Evolutionary conservation across 2,113 vertebrate genomes (phyloP).

Genomic region (Ciconia stormi): DNA sequence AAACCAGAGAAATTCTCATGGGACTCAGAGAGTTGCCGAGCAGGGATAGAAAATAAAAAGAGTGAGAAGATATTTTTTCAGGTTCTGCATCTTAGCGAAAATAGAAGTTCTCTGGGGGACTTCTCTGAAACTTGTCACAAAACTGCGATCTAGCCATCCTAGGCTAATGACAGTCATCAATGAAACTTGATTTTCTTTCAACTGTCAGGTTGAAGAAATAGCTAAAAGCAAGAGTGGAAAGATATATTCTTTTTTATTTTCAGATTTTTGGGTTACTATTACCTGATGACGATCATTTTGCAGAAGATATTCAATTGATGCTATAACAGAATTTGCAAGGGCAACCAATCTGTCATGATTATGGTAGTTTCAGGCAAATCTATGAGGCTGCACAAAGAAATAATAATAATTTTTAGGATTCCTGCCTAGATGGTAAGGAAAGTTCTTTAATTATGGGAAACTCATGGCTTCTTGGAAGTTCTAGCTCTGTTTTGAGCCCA

Average conservation of each 20-base stretch:
- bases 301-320: background rate
- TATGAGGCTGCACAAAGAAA: background rate
- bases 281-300: constrained; percentile 10
- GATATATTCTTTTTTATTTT: constrained; percentile 14
- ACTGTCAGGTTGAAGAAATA: constrained; percentile 53
- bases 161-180: constrained; percentile 65
- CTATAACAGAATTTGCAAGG: background rate
- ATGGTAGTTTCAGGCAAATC: background rate
- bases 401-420: background rate
- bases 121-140: constrained; percentile 61
- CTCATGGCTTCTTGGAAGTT: background rate
- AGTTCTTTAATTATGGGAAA: background rate
- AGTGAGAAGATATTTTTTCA: constrained; percentile 65
- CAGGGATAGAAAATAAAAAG: constrained; percentile 50
- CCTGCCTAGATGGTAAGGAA: background rate
- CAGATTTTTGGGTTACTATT: constrained; percentile 30
- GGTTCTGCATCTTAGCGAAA: constrained; percentile 52
- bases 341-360: background rate
- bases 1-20: constrained; percentile 36
- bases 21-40: constrained; percentile 23
- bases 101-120: constrained; percentile 62
- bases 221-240: constrained; percentile 45
- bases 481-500: background rate
- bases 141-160: constrained; percentile 54
- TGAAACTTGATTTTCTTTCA: constrained; percentile 60